Evolutionary conservation across 92 coral and sea anemone species (phyloP).

Genomic region (Pocillopora meandrina): DNA sequence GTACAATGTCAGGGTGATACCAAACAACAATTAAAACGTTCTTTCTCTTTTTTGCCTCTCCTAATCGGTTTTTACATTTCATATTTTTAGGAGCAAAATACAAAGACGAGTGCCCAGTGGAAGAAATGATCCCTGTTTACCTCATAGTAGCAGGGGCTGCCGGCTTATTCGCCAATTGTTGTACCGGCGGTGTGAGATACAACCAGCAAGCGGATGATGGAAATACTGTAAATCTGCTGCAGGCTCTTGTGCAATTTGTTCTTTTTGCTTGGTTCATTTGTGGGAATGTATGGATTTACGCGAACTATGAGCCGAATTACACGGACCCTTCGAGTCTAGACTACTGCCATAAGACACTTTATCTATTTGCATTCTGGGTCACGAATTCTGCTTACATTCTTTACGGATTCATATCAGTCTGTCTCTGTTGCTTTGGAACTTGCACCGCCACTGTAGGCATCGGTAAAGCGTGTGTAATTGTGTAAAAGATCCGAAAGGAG

Average conservation of each 20-base stretch:
- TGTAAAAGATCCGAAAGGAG: too few relatives aligned
- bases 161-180: background rate
- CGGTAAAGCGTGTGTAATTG: too few relatives aligned
- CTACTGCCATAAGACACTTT: slow-evolving; percentile 5
- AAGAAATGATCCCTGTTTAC: background rate
- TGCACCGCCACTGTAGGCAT: too few relatives aligned
- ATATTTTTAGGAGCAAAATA: background rate
- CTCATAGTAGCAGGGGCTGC: background rate
- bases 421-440: background rate
- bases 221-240: background rate
- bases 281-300: slow-evolving; percentile 3
- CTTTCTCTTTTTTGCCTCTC: too few relatives aligned
- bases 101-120: slow-evolving; percentile 5
- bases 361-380: background rate
- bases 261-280: background rate
- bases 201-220: background rate
- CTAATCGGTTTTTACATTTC: background rate
- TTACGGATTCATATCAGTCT: background rate
- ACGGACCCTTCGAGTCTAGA: background rate
- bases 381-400: background rate
- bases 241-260: background rate
- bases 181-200: background rate
- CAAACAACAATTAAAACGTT: background rate
- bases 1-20: too few relatives aligned
- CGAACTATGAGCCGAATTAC: slow-evolving; percentile 13